Evolutionary conservation across 2,888 invertebrate species (phyloP).

Genomic region (Conomelus anceps): DNA sequence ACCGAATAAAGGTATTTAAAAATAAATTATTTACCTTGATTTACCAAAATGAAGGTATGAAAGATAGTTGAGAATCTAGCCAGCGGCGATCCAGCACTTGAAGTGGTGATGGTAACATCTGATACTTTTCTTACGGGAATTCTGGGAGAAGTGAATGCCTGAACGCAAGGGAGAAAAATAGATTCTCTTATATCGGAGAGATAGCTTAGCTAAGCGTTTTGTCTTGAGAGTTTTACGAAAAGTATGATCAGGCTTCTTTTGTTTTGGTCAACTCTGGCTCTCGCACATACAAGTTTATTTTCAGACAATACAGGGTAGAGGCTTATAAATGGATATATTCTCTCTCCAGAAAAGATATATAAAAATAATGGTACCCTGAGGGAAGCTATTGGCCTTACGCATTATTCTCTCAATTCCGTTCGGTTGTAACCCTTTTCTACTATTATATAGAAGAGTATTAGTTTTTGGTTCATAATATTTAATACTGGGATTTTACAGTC

Average conservation of each 20-base stretch:
- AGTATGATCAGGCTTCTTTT: not conserved
- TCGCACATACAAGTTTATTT: not conserved
- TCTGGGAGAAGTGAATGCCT: not conserved
- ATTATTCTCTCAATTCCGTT: not conserved
- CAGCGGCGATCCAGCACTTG: not conserved
- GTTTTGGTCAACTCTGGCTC: not conserved
- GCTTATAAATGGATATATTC: not conserved
- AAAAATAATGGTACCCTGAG: not conserved
- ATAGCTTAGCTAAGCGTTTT: not conserved
- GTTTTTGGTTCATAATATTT: not conserved
- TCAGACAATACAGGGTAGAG: not conserved
- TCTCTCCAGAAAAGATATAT: not conserved
- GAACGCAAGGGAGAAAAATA: not conserved
- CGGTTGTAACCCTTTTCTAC: not conserved
- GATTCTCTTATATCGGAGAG: not conserved
- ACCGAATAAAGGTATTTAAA: no score
- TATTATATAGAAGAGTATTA: not conserved
- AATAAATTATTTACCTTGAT: no score
- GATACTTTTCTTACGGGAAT: not conserved
- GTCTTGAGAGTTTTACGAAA: not conserved
- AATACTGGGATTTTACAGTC: no score
- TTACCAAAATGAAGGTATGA: no score
- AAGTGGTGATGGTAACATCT: not conserved
- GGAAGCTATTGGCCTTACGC: not conserved
- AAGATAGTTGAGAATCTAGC: no score